Base-by-base conservation (phyloP, 2,888 invertebrate species). In the Stenoptilia bipunctidactyla region DNA sequence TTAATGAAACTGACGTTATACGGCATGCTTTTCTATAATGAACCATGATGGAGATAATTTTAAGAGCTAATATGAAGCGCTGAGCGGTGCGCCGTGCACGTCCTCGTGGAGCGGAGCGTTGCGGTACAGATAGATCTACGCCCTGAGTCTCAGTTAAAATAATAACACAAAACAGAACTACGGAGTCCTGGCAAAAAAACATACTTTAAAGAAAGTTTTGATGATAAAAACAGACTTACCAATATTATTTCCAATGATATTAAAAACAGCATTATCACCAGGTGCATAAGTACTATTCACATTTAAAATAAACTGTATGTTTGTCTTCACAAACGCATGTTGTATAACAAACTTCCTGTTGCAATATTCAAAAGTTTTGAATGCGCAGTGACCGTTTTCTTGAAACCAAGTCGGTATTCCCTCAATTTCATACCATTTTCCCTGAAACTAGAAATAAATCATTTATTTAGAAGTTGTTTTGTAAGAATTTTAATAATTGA, bases 381-480 rank as follows among this genome's bases (percentile, higher is more conserved):
- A 68, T 0, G 80, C 68, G 44, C 83, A 83, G 0, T 61, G 44
- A 0, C 76, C 72, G 2, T 50, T 42, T 2, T 61, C 50, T 34
- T 82, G 79, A 42, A 71, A 82, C 77, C 76, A 80, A 0, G 61
- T 55, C 0, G 80, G 80, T 37, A 69, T 75, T 1, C 76, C 57
- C 39, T 77, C 63, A 13, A 79, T 64, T 40, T 72, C 79, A 39
- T 70, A 71, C 83, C 83, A 83, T 40, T 54, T 53, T 0, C 83
- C 83, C 1, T 75, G 55, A 37, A 83, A 83, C 83, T 83, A 63
- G 4, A 62, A 9, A 13, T 14, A 15, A 37, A 15, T 1, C 12
- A 34, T 27, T 13, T 34, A 8, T 34, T 13, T 34, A n/a, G 12
- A 30, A n/a, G 3, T 8, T 9, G 30, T 30, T 9, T 30, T 12